Conservation (phyloP, 2,888 invertebrate species). For the Apodemia duryi region DNA sequence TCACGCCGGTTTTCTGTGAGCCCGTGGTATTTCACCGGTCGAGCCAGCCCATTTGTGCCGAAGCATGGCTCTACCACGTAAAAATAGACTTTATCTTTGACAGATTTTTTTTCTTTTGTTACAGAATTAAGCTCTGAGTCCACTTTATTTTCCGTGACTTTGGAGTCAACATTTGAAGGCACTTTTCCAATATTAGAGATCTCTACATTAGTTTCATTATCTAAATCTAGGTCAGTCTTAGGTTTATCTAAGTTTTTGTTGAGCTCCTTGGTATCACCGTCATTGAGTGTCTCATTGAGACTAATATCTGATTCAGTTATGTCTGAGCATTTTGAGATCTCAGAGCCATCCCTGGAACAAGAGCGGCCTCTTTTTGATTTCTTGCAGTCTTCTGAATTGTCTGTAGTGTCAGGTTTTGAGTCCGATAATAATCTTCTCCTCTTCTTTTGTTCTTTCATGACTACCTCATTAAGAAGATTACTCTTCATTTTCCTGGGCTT, state of each 20-base stretch:
- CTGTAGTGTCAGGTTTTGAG: slow-evolving; percentile 64
- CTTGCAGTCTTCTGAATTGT: slow-evolving; percentile 60
- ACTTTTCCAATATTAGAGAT: slow-evolving; percentile 76
- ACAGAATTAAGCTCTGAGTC: slow-evolving; percentile 58
- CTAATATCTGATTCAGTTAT: slow-evolving; percentile 82
- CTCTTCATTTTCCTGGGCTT: slow-evolving; percentile 82
- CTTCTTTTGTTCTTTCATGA: slow-evolving; percentile 77
- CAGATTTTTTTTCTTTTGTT: slow-evolving; percentile 55
- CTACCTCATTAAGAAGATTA: slow-evolving; percentile 76
- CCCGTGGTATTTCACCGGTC: too few relatives aligned
- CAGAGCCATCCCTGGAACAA: slow-evolving; percentile 78
- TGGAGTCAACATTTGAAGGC: slow-evolving; percentile 72
- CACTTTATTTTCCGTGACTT: slow-evolving; percentile 58
- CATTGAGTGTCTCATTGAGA: slow-evolving; percentile 75
- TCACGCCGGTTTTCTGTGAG: too few relatives aligned
- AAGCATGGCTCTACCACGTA: too few relatives aligned
- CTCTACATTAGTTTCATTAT: slow-evolving; percentile 77
- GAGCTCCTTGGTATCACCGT: slow-evolving; percentile 66
- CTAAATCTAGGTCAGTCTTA: slow-evolving; percentile 78
- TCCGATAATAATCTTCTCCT: slow-evolving; percentile 77
- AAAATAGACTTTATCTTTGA: too few relatives aligned
- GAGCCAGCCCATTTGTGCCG: too few relatives aligned
- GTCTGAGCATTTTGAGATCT: slow-evolving; percentile 81
- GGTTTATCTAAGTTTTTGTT: slow-evolving; percentile 75
- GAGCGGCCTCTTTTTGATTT: slow-evolving; percentile 70